Conservation (phyloP, 2,113 vertebrate species). For the Cynocephalus volans region DNA sequence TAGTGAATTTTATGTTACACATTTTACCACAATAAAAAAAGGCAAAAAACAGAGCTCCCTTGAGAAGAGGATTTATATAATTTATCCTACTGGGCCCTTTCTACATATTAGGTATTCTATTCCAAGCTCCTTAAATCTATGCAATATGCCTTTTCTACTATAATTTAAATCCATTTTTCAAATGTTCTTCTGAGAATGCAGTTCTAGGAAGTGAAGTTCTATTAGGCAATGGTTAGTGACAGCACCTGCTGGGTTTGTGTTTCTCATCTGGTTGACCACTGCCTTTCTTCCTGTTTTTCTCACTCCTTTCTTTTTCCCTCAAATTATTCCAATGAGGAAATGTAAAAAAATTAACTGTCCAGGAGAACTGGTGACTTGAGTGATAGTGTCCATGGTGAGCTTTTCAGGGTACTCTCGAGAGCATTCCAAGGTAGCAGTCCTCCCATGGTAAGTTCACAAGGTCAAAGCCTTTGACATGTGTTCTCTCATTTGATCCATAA, state of each 20-base stretch:
- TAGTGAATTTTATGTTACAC: not conserved
- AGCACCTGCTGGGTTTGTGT: not conserved
- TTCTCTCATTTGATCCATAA: not conserved
- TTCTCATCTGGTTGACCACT: not conserved
- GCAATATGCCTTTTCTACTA: not conserved
- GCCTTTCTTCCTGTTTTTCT: not conserved
- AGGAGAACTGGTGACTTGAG: not conserved
- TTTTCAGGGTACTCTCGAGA: not conserved
- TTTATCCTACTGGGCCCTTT: not conserved
- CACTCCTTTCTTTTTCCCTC: not conserved
- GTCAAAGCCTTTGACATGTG: not conserved
- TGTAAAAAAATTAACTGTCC: not conserved
- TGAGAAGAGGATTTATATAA: conserved; percentile 25
- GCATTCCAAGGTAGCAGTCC: not conserved
- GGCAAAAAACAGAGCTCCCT: not conserved
- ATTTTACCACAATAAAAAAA: not conserved
- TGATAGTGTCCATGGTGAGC: not conserved
- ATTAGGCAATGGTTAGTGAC: not conserved
- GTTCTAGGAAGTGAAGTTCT: not conserved
- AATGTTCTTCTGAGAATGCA: not conserved
- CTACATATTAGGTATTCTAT: not conserved
- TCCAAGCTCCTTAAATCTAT: not conserved
- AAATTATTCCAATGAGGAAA: conserved; percentile 1
- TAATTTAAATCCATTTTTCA: not conserved
- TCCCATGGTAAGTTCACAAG: not conserved